Evolutionary conservation across 2,888 invertebrate species (phyloP), one percentile per base, ranked within the genome.

Genomic region (Andrena marginata): DNA sequence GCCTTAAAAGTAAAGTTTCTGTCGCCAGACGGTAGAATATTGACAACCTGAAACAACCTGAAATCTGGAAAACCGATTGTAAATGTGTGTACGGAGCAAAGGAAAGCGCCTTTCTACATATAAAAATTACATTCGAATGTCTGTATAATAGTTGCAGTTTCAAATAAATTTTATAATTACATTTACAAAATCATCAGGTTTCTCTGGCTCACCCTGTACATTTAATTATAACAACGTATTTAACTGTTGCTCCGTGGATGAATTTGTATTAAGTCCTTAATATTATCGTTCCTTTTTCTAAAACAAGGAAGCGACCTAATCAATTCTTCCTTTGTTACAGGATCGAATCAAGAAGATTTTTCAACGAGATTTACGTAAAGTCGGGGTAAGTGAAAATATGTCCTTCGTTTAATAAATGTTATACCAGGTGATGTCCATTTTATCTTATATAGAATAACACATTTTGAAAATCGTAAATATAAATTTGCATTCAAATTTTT

Each of bases 251-350:
- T 26, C 2, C 8, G 42, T 16, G 42, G 42, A 5, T 16, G 13
- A 42, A 16, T 16, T 23, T 26, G 2, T 23, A 56, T 56, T 26
- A 26, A 56, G 20, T 20, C 20, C 1, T 13, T 42, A 42, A 23
- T 26, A 26, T 56, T 56, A 56, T 10, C 23, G 10, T 3, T 4
- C 0, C 10, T 8, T 16, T 64, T 26, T 7, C 10, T 1, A 2
- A 2, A 6, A 59, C 8, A 56, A 1, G 31, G 23, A 13, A 7
- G 2, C 16, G 2, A 42, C 13, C 1, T 42, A 20, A 49, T 49
- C 8, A 10, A 56, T 35, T 69, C 49, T 23, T 20, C 13, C 29
- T 23, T 49, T 56, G 26, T 79, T 80, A 8, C 72, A 80, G 80
- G n/a, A 0, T 4, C 26, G 0, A 4, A 5, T 2, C 3, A 16